Conservation (phyloP, 2,113 vertebrate species). For the Craseonycteris thonglongyai region DNA sequence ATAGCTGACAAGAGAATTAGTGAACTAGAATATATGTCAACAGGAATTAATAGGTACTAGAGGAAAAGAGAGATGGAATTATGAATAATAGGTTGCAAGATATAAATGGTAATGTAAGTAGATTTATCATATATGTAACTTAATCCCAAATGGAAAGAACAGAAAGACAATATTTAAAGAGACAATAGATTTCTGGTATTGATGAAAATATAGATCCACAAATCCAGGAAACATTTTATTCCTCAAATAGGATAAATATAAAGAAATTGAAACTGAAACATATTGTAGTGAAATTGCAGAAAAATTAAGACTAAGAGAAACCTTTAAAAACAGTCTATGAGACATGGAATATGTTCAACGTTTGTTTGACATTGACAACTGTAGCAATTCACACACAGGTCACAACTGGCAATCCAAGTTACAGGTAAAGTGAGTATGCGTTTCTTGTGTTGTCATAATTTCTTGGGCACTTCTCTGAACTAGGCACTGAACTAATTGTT, state of each 20-base stretch:
- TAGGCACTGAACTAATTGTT: background rate
- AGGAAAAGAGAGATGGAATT: background rate
- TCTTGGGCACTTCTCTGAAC: background rate
- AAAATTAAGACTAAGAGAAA: background rate
- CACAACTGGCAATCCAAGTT: background rate
- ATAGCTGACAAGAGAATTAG: background rate
- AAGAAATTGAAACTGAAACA: background rate
- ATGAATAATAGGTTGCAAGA: background rate
- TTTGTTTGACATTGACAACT: background rate
- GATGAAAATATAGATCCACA: background rate
- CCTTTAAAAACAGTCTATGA: background rate
- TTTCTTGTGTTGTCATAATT: background rate
- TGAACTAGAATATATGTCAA: background rate
- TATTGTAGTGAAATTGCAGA: background rate
- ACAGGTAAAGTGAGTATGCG: accelerated
- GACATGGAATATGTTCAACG: background rate
- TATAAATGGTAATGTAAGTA: background rate
- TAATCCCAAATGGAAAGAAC: background rate
- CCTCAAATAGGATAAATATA: background rate
- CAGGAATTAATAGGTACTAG: background rate
- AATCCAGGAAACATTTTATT: background rate
- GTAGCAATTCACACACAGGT: background rate
- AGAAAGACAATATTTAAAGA: background rate
- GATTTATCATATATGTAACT: background rate
- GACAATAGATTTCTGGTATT: background rate